Percentiles rank a stretch among this genome's conserved stretches.
phyloP scores from a whole-genome alignment of 1,140 invertebrate species.

The Solenopsis fugax region DNA sequence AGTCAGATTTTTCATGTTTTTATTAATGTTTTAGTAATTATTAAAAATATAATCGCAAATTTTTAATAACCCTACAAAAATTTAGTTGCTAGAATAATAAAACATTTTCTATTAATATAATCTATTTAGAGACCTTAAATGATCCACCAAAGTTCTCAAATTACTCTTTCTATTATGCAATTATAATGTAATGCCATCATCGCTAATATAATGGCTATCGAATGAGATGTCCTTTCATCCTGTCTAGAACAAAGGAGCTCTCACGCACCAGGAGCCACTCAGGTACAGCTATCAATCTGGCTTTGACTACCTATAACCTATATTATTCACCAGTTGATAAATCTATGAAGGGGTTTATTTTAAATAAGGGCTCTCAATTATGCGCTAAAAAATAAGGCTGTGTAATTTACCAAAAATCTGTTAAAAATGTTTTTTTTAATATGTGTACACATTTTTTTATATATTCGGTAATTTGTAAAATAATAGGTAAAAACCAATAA shows the following conservation, averaged over 20 bases:
- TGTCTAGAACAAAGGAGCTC: constrained; percentile 11
- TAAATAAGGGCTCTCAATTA: constrained; percentile 10
- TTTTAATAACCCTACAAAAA: not conserved
- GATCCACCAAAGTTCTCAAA: constrained; percentile 3
- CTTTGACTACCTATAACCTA: constrained; percentile 10
- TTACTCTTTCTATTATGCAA: constrained; percentile 7
- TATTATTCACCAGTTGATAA: constrained; percentile 3
- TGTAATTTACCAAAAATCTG: not conserved
- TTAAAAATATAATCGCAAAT: not conserved
- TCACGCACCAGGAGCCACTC: not conserved
- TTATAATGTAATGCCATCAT: constrained; percentile 19
- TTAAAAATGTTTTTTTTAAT: not conserved
- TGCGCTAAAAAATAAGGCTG: not conserved
- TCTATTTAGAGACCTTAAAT: constrained; percentile 8
- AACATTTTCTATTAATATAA: not conserved
- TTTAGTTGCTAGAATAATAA: not conserved
- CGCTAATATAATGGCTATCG: constrained; percentile 10
- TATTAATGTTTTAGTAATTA: not conserved
- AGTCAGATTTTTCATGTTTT: not conserved
- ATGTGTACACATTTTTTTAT: not conserved
- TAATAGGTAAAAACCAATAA: not conserved
- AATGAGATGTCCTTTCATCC: constrained; percentile 22
- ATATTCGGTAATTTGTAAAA: not conserved
- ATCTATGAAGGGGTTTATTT: not conserved
- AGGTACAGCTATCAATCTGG: not conserved